phyloP scores from a whole-genome alignment of 1,140 invertebrate species.

The Achroia grisella region DNA sequence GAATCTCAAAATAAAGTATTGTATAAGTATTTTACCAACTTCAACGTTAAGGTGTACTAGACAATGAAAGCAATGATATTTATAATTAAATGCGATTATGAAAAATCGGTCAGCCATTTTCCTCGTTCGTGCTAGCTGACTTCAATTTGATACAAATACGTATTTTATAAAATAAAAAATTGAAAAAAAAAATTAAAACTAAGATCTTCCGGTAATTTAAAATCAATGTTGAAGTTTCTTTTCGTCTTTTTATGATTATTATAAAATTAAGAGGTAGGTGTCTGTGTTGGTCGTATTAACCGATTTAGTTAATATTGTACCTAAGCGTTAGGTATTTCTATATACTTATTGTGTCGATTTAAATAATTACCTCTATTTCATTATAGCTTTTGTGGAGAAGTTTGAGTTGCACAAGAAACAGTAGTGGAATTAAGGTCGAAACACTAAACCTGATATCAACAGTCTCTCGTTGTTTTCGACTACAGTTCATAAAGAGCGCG shows the following conservation, averaged over 20 bases:
- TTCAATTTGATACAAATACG: slow-evolving; percentile 68
- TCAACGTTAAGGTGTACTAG: slow-evolving; percentile 55
- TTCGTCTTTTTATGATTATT: slow-evolving; percentile 66
- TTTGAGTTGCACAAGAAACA: slow-evolving; percentile 68
- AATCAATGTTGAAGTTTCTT: slow-evolving; percentile 60
- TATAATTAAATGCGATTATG: slow-evolving; percentile 52
- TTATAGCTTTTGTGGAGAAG: slow-evolving; percentile 68
- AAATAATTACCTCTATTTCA: slow-evolving; percentile 66
- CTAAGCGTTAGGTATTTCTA: slow-evolving; percentile 66
- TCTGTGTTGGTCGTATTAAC: slow-evolving; percentile 66
- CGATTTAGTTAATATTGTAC: slow-evolving; percentile 66
- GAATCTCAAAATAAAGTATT: slow-evolving; percentile 63
- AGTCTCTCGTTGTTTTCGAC: background rate
- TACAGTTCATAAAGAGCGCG: background rate
- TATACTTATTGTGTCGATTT: slow-evolving; percentile 69
- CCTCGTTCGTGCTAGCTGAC: slow-evolving; percentile 60
- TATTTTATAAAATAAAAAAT: slow-evolving; percentile 67
- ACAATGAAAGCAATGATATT: slow-evolving; percentile 68
- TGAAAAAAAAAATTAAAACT: slow-evolving; percentile 42
- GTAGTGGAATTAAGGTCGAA: slow-evolving; percentile 48
- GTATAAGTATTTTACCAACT: slow-evolving; percentile 69
- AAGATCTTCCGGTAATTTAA: slow-evolving; percentile 62
- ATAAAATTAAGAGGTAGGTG: slow-evolving; percentile 64
- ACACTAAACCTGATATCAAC: slow-evolving; percentile 48
- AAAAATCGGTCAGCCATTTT: slow-evolving; percentile 57